Conservation (phyloP, 2,113 vertebrate genomes). For the Balaeniceps rex region DNA sequence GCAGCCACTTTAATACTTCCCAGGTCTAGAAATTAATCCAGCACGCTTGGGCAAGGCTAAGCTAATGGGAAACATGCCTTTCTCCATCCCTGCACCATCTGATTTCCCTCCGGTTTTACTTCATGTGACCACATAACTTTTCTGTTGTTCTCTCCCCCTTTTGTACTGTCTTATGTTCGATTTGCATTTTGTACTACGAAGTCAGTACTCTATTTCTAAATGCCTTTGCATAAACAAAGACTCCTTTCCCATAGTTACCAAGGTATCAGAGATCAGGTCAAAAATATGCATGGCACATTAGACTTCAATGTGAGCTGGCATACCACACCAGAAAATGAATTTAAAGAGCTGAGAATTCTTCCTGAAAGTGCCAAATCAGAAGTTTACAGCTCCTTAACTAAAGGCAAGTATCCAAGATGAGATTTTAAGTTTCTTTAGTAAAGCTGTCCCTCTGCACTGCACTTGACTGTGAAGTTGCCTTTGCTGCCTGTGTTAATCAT, state of each 20-base stretch:
- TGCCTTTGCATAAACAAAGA: neutral
- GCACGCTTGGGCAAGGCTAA: neutral
- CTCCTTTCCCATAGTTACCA: neutral
- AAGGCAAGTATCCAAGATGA: neutral
- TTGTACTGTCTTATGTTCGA: neutral
- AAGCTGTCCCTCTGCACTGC: neutral
- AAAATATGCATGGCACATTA: neutral
- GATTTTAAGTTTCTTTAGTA: neutral
- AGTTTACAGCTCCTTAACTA: neutral
- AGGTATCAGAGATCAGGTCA: neutral
- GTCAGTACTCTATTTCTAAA: neutral
- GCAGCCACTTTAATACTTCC: neutral
- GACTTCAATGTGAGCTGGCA: neutral
- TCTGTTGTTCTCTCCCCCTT: neutral
- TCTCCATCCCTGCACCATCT: neutral
- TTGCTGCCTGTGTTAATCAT: neutral
- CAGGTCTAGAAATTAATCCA: neutral
- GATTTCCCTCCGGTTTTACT: neutral
- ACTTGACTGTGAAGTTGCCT: neutral
- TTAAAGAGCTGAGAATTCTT: neutral
- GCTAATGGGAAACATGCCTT: neutral
- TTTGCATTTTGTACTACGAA: neutral
- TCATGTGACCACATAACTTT: neutral
- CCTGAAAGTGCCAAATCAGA: neutral
- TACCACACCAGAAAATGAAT: neutral